Conservation (phyloP, 2,113 vertebrate genomes). For the Typhlomys cinereus region DNA sequence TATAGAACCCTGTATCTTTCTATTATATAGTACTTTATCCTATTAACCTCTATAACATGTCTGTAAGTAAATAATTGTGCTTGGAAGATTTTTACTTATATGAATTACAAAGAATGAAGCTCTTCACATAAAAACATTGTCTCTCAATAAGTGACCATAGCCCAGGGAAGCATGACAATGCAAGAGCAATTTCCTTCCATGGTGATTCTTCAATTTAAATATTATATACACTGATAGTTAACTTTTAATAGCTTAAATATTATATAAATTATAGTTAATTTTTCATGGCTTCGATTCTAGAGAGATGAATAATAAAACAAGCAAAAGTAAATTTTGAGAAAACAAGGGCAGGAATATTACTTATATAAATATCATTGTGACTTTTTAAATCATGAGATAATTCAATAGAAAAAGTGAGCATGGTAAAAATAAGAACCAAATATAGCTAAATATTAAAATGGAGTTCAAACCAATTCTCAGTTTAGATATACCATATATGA, state of each 20-base stretch:
- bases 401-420: neutral
- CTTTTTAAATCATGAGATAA: neutral
- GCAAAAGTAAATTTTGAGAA: neutral
- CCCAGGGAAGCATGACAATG: neutral
- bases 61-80: neutral
- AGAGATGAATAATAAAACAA: neutral
- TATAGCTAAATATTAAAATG: neutral
- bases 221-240: neutral
- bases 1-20: neutral
- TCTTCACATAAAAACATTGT: neutral
- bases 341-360: neutral
- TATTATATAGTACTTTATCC: neutral
- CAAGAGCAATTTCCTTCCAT: neutral
- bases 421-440: constrained; percentile 19
- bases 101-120: neutral
- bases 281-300: neutral
- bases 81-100: neutral
- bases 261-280: neutral
- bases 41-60: neutral
- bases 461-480: neutral
- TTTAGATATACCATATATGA: neutral
- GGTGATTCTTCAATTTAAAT: neutral
- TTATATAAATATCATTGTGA: neutral
- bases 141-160: neutral
- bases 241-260: neutral